Percentiles rank a stretch among this genome's conserved stretches.
These are phyloP conservation scores for Proctacanthus coquilletti DNA, from an alignment of 1,140 invertebrate genomes.

Conservation along the genomic window DNA sequence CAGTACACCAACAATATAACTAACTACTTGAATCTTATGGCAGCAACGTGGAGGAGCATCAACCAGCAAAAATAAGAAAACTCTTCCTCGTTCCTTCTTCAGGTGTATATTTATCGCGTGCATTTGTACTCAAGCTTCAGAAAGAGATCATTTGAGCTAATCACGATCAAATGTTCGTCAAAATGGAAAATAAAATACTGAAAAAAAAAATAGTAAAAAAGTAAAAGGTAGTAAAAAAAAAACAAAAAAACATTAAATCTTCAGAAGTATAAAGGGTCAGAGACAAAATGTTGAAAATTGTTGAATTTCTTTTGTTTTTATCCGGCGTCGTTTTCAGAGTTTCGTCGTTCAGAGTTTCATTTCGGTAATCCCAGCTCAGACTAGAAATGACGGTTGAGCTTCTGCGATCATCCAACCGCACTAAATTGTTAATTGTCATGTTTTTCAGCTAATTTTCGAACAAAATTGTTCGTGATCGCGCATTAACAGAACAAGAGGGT, in stretches of 20 bases:
- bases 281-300: not conserved
- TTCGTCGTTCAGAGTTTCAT: not conserved
- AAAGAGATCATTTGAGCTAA: not conserved
- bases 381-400: not conserved
- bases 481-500: not conserved
- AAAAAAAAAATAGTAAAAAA: not conserved
- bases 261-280: not conserved
- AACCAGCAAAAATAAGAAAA: too few relatives aligned
- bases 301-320: not conserved
- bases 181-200: not conserved
- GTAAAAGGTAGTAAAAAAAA: not conserved
- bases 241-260: not conserved
- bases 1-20: too few relatives aligned
- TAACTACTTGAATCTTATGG: too few relatives aligned
- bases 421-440: conserved; percentile 1
- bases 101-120: too few relatives aligned
- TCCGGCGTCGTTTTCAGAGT: not conserved
- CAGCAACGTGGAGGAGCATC: too few relatives aligned
- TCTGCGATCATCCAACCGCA: not conserved
- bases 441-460: not conserved
- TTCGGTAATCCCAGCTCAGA: not conserved
- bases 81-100: too few relatives aligned
- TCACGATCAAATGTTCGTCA: not conserved
- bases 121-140: not conserved
- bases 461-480: not conserved